Base-by-base conservation (phyloP, 2,888 invertebrate genomes). In the Folsomia candida region DNA sequence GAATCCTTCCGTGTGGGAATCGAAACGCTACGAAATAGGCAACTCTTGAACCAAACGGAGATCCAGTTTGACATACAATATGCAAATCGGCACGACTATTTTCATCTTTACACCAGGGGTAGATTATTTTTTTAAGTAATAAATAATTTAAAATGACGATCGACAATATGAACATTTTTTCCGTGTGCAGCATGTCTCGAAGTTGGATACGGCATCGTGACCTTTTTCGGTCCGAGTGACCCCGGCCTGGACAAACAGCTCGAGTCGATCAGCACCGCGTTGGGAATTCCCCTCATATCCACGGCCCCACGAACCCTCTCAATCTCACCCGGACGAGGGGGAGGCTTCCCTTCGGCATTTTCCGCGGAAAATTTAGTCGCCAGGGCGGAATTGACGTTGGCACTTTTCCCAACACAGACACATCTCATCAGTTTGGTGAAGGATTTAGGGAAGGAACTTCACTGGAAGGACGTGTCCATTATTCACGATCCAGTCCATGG, bases 201-300 rank as follows among this genome's bases (percentile, higher is more conserved):
- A 69, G 73, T 78, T 2, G 69, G 70, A 26, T 77, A 76, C 59
- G 75, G 76, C 18, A 75, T 77, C 22, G 72, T 78, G 6, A 69
- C 78, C n/a, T 67, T 79, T 29, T 79, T 79, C 59, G 78, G 79
- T 11, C 79, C 79, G 18, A 75, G 75, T 62, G 78, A 79, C 68
- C 73, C 76, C 14, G 69, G 64, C 22, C 68, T 76, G 20, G 76
- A 79, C 67, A 60, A 61, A 20, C 76, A 78, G 54, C 57, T 79
- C 54, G 76, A 73, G 27, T 78, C 77, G 22, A 76, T 79, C 54
- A 77, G 76, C 70, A 76, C 70, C 64, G 66, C 69, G n/a, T 68
- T 79, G 24, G 78, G 78, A 47, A 78, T 79, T 51, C 79, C 79
- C 2, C 62, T 78, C 25, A 74, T 79, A 22, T 77, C 76, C 60